Base-by-base conservation (phyloP, 1,140 invertebrate genomes). In the Calosoma granatense region DNA sequence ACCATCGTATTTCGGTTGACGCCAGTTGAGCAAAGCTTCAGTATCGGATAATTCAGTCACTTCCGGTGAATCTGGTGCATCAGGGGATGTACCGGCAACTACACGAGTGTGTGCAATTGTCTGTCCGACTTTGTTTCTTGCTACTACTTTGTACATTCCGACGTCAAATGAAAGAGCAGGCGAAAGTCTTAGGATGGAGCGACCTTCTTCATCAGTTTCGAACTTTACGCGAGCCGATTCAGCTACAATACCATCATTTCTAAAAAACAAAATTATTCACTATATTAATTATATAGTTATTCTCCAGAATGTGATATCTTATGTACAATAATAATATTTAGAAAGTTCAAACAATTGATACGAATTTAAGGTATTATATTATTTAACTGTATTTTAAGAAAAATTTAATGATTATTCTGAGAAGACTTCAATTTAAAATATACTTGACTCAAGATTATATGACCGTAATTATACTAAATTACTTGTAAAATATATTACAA, bases 61-160 rank as follows among this genome's bases (percentile, higher is more conserved):
- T 62, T 90, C 86, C 0, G 94, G 94, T 15, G 91, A 85, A 65
- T 94, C 91, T 0, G 93, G 92, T 15, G 88, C 79, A 61, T 84
- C 84, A 0, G 94, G 92, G 9, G 36, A 20, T 56, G 81, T 79
- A 11, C 87, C 84, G 62, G 81, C 69, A 0, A 90, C 81, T n/a
- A 92, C 75, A 55, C 88, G 80, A 1, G 86, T 82, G 57, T 86
- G 75, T 0, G 85, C 80, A 0, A 87, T 79, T 0, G 86, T 89
- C 64, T 90, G 87, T 11, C 87, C 87, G 19, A 88, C 77, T 60
- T 85, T 85, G 65, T 96, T 97, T 19, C 93, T 74, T 0, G 94
- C 95, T 1, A 96, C 91, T 11, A 94, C 93, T 70, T 96, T 98
- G 70, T 98, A 99, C 61, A 93, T 86, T 0, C 96, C 96, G 36